These are phyloP conservation scores for Spea multiplicata DNA, from an alignment of 2,113 vertebrate species.

Conservation along the genomic window DNA sequence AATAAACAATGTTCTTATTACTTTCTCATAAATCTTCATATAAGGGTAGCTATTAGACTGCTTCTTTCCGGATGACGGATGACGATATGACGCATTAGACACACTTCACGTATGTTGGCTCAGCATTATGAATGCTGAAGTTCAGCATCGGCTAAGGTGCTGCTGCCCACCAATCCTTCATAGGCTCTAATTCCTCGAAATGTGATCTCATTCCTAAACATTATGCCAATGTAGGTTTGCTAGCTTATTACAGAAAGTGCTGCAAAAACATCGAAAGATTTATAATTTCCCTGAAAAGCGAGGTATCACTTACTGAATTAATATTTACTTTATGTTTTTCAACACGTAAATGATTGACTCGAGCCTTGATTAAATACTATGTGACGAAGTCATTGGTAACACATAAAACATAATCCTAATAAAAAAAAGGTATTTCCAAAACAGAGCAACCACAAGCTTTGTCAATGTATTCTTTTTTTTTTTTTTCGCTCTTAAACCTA, in stretches of 20 bases:
- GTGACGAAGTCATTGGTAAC: background rate
- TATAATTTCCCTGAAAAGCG: slow-evolving; percentile 2
- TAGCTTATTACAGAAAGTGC: background rate
- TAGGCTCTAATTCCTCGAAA: background rate
- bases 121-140: too few relatives aligned
- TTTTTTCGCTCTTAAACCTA: background rate
- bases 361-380: background rate
- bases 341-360: background rate
- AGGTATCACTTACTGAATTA: background rate
- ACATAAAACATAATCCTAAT: background rate
- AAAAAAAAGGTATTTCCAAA: slow-evolving; percentile 16
- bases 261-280: background rate
- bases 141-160: too few relatives aligned
- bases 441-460: background rate
- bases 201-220: background rate
- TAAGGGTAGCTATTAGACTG: too few relatives aligned
- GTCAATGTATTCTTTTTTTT: background rate
- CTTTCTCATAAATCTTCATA: too few relatives aligned
- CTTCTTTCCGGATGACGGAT: too few relatives aligned
- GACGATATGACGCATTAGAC: too few relatives aligned
- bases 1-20: too few relatives aligned
- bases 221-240: background rate
- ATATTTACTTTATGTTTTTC: background rate
- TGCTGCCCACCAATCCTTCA: too few relatives aligned
- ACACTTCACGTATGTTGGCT: too few relatives aligned